phyloP scores from a whole-genome alignment of 2,888 invertebrate genomes.

The Amiota minor region DNA sequence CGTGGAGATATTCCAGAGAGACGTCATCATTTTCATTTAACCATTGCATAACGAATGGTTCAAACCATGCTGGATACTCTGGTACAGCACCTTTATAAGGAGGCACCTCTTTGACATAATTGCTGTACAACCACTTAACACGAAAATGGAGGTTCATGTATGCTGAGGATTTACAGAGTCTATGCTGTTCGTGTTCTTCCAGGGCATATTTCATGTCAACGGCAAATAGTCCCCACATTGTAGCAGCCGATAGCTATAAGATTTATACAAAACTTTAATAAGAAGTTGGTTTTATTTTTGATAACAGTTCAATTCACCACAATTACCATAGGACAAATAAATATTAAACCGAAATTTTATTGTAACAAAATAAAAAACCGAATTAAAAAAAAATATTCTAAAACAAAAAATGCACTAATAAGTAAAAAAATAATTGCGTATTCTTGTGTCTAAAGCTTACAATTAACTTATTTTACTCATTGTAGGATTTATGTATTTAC shows the following conservation, averaged over 20 bases:
- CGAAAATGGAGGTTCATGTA: slow-evolving; percentile 99
- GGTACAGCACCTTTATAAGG: slow-evolving; percentile 97
- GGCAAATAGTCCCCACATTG: slow-evolving; percentile 98
- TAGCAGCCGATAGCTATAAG: slow-evolving; percentile 92
- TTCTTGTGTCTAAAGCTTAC: too few species aligned
- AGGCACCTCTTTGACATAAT: slow-evolving; percentile 97
- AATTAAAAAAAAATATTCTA: too few species aligned
- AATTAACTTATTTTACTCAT: too few species aligned
- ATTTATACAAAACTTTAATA: neutral
- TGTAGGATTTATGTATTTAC: too few species aligned
- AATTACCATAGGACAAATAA: too few species aligned
- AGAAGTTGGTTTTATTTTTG: too few species aligned
- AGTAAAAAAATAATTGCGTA: too few species aligned
- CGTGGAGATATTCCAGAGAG: slow-evolving; percentile 97
- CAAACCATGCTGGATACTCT: slow-evolving; percentile 99
- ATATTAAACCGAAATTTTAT: too few species aligned
- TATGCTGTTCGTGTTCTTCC: slow-evolving; percentile 97
- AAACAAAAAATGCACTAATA: too few species aligned
- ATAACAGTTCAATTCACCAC: too few species aligned
- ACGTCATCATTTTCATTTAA: slow-evolving; percentile 99
- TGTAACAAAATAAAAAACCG: too few species aligned
- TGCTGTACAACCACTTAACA: slow-evolving; percentile 97
- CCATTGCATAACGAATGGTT: slow-evolving; percentile 99
- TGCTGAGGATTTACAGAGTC: slow-evolving; percentile 96
- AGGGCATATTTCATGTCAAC: slow-evolving; percentile 98